Percentiles rank a stretch among this genome's conserved stretches.
phyloP scores from a whole-genome alignment of 2,113 vertebrate species.

The Sylvilagus bachmani region DNA sequence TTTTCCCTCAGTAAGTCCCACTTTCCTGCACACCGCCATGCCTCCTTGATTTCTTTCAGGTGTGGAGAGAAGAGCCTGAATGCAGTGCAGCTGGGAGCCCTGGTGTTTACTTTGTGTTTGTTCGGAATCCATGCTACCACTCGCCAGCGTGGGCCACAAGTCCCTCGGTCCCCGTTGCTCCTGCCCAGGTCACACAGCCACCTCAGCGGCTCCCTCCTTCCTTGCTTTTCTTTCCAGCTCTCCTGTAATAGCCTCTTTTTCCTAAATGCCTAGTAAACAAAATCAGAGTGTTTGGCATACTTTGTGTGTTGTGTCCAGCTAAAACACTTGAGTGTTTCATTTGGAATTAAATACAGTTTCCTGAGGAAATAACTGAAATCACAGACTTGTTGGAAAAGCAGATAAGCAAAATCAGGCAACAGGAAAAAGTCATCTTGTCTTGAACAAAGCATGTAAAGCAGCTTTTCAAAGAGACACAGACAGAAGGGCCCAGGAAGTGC shows the following conservation, averaged over 20 bases:
- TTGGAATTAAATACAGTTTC: conserved; percentile 73
- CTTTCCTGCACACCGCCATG: too few relatives aligned
- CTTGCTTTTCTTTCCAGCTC: not conserved
- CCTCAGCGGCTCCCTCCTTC: not conserved
- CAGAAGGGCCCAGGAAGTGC: not conserved
- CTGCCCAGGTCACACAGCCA: not conserved
- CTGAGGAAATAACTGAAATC: conserved; percentile 76
- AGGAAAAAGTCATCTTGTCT: conserved; percentile 52
- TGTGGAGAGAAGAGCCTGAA: too few relatives aligned
- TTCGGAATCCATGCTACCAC: conserved; percentile 14
- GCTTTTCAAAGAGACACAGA: not conserved
- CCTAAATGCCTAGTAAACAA: conserved; percentile 57
- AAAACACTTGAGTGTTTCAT: conserved; percentile 73
- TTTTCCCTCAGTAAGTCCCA: too few relatives aligned
- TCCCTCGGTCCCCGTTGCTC: not conserved
- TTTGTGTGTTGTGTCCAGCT: conserved; percentile 67
- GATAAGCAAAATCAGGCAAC: conserved; percentile 59
- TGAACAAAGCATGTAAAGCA: conserved; percentile 32
- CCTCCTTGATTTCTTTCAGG: too few relatives aligned
- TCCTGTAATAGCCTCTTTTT: conserved; percentile 46
- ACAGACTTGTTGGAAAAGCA: conserved; percentile 68
- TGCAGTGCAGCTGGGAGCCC: too few relatives aligned
- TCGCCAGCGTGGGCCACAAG: not conserved
- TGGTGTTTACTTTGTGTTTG: not conserved
- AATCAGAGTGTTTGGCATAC: conserved; percentile 14